Conservation (phyloP, 2,113 vertebrate genomes). For the Macaca fascicularis region T2T-MFA8v1.1 NC_088377.1:30357001-30357500, state of each 20-base stretch:
- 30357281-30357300: conserved; percentile 56
- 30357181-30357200: conserved; percentile 61
- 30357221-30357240: conserved; percentile 75
- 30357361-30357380: conserved; percentile 45
- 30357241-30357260: conserved; percentile 62
- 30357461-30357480: conserved; percentile 25
- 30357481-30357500: not conserved
- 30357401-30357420: conserved; percentile 34
- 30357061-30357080: conserved; percentile 62
- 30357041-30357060: conserved; percentile 61
- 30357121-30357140: conserved; percentile 20
- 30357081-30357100: conserved; percentile 74
- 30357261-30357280: conserved; percentile 64
- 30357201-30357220: conserved; percentile 76
- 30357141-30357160: conserved; percentile 74
- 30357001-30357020: conserved; percentile 36
- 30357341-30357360: conserved; percentile 51
- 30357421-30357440: not conserved
- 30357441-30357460: not conserved
- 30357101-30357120: conserved; percentile 58
- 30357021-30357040: conserved; percentile 35
- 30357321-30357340: not conserved
- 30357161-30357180: conserved; percentile 59
- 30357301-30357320: conserved; percentile 50
- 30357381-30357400: not conserved